phyloP scores from a whole-genome alignment of 1,140 invertebrate species.

The Drosophila tristis region DNA sequence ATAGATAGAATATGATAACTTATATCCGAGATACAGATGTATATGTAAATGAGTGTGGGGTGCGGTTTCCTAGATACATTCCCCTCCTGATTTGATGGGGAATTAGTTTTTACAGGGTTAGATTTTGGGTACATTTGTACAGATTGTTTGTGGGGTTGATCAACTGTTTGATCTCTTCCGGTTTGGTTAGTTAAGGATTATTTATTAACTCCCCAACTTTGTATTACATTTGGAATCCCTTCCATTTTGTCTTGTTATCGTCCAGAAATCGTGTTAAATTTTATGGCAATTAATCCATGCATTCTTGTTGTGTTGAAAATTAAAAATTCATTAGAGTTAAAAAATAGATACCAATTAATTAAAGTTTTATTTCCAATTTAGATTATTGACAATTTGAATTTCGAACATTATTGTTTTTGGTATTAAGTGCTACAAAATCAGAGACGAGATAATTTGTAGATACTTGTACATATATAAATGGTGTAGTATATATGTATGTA shows the following conservation, averaged over 20 bases:
- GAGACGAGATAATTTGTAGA: neutral
- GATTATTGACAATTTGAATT: slow-evolving; percentile 64
- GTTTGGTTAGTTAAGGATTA: too few species aligned
- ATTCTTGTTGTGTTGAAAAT: slow-evolving; percentile 29
- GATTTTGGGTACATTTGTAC: too few species aligned
- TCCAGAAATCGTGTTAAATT: slow-evolving; percentile 19
- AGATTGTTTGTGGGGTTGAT: too few species aligned
- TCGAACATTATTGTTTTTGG: slow-evolving; percentile 31
- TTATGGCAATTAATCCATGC: slow-evolving; percentile 37
- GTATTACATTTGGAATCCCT: neutral
- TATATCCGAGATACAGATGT: slow-evolving; percentile 15
- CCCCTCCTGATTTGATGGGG: slow-evolving; percentile 2
- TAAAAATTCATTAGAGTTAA: slow-evolving; percentile 68
- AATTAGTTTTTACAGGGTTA: slow-evolving; percentile 19
- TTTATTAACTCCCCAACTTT: too few species aligned
- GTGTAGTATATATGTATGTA: neutral
- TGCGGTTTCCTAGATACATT: slow-evolving; percentile 18
- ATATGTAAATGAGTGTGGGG: neutral
- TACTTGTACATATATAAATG: slow-evolving; percentile 21
- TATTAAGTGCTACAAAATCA: slow-evolving; percentile 48
- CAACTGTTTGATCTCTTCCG: too few species aligned
- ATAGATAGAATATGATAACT: slow-evolving; percentile 39
- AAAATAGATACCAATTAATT: slow-evolving; percentile 41
- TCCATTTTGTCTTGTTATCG: slow-evolving; percentile 17
- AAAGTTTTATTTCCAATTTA: slow-evolving; percentile 67